phyloP scores from a whole-genome alignment of 2,113 vertebrate genomes.

The Heterotis niloticus region DNA sequence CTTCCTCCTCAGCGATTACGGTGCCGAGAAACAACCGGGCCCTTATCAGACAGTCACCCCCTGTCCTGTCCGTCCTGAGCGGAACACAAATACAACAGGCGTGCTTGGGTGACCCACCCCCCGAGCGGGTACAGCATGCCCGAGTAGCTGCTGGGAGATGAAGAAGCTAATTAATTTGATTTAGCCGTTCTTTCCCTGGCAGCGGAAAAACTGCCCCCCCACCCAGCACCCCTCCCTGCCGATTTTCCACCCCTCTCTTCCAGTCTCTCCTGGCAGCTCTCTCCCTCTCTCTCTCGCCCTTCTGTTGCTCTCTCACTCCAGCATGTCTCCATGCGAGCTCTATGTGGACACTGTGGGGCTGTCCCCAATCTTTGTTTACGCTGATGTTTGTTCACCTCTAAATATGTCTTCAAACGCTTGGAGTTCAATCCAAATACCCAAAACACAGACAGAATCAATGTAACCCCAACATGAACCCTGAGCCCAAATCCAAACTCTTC shows the following conservation, averaged over 20 bases:
- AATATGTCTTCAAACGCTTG: not conserved
- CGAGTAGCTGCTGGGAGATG: slow-evolving; percentile 71
- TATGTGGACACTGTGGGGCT: not conserved
- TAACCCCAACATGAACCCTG: no score
- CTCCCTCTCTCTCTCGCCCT: slow-evolving; percentile 33
- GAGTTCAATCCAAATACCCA: no score
- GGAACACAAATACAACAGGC: slow-evolving; percentile 18
- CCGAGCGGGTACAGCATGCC: slow-evolving; percentile 60
- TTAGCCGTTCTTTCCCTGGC: slow-evolving; percentile 64
- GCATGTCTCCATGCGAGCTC: not conserved
- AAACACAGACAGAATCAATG: no score
- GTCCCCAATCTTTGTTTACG: not conserved
- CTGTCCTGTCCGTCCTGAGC: slow-evolving; percentile 37
- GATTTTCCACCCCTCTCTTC: slow-evolving; percentile 42
- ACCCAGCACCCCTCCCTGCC: slow-evolving; percentile 17
- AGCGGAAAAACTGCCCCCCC: slow-evolving; percentile 63
- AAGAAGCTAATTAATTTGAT: slow-evolving; percentile 79
- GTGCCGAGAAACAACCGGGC: slow-evolving; percentile 54
- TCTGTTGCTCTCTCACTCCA: not conserved
- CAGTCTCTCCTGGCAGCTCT: slow-evolving; percentile 60
- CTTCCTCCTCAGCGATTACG: slow-evolving; percentile 30
- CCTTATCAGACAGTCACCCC: slow-evolving; percentile 64
- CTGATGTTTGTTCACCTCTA: not conserved
- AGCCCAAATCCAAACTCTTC: no score
- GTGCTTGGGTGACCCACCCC: slow-evolving; percentile 6